These are phyloP conservation scores for Gila orcuttii DNA, from an alignment of 2,113 vertebrate genomes.

Conservation along the genomic window DNA sequence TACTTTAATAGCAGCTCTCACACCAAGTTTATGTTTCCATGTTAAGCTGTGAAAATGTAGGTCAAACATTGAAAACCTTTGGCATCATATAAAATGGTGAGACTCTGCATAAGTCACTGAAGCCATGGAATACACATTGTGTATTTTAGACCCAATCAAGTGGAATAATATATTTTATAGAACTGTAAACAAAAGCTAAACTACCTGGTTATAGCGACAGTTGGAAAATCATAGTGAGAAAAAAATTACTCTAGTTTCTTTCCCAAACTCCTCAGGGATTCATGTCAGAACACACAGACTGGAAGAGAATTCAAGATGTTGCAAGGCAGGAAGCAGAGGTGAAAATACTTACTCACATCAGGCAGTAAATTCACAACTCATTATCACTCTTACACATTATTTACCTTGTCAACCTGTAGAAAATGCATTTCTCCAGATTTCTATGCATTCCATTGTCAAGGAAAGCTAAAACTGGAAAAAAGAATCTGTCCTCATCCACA, in stretches of 20 bases:
- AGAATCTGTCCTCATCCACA: not conserved
- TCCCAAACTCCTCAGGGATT: slow-evolving; percentile 50
- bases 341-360: slow-evolving; percentile 3
- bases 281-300: slow-evolving; percentile 42
- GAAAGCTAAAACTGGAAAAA: not conserved
- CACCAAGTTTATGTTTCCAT: not conserved
- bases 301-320: slow-evolving; percentile 47
- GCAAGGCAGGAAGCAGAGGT: slow-evolving; percentile 15
- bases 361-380: slow-evolving; percentile 39
- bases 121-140: not conserved
- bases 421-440: slow-evolving; percentile 42
- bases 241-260: slow-evolving; percentile 26
- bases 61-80: not conserved
- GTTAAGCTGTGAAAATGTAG: not conserved
- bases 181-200: not conserved
- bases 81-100: not conserved
- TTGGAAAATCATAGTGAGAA: not conserved
- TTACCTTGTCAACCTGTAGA: not conserved
- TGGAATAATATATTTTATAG: not conserved
- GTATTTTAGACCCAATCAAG: not conserved
- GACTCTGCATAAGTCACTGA: not conserved
- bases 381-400: slow-evolving; percentile 34
- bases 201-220: not conserved
- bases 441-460: slow-evolving; percentile 13
- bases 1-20: not conserved